Evolutionary conservation across 2,113 vertebrate genomes (phyloP).

Genomic region (Microcebus jonahi): DNA sequence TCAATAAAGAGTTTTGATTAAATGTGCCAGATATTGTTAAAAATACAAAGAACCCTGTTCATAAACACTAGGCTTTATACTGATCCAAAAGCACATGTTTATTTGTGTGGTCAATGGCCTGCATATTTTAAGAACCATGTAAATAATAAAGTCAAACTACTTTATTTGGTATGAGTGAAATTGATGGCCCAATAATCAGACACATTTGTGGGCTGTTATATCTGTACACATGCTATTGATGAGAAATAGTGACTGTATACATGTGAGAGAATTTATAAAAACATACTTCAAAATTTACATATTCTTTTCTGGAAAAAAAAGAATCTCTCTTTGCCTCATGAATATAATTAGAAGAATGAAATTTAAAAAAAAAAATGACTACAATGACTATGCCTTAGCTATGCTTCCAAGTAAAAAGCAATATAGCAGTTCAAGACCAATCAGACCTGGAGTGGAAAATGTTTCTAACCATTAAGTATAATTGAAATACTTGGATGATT

Average conservation of each 20-base stretch:
- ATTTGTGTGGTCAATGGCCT: conserved; percentile 79
- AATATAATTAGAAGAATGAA: background rate
- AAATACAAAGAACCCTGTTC: conserved; percentile 70
- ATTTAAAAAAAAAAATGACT: background rate
- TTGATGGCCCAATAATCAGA: conserved; percentile 71
- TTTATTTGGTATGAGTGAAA: conserved; percentile 71
- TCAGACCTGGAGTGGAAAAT: background rate
- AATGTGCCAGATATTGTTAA: conserved; percentile 67
- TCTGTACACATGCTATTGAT: conserved; percentile 35
- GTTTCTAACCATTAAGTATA: conserved; percentile 31
- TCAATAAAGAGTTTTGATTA: conserved; percentile 62
- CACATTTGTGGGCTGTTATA: conserved; percentile 44
- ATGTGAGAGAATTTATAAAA: conserved; percentile 17
- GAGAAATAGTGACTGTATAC: background rate
- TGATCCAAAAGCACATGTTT: conserved; percentile 80
- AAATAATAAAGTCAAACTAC: conserved; percentile 79
- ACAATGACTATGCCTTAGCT: background rate
- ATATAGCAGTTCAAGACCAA: background rate
- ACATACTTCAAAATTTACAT: background rate
- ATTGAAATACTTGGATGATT: conserved; percentile 20
- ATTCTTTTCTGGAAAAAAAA: background rate
- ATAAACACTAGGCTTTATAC: conserved; percentile 75
- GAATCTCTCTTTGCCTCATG: background rate
- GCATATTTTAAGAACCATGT: conserved; percentile 82
- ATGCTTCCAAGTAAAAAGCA: background rate